Evolutionary conservation across 2,797 vertebrate species (phyloP).

Genomic region (Hypotaenidia okinawae): DNA sequence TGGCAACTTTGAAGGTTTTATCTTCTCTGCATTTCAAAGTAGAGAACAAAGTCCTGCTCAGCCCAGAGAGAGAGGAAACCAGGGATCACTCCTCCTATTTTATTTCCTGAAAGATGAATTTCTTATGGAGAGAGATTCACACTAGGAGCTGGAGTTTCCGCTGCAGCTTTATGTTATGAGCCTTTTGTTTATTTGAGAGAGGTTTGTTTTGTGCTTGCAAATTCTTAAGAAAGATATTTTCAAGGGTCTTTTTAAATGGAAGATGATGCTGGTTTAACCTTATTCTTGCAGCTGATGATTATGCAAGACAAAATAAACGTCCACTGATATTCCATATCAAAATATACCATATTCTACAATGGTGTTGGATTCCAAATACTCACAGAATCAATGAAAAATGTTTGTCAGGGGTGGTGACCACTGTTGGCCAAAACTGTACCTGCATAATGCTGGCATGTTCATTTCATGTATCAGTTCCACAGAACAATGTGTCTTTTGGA

Average conservation of each 20-base stretch:
- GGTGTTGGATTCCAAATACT: not conserved
- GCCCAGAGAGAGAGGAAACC: not conserved
- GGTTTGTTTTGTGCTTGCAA: not conserved
- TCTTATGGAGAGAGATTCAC: not conserved
- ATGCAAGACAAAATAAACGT: not conserved
- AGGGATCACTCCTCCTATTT: not conserved
- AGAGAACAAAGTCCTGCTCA: not conserved
- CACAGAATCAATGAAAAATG: not conserved
- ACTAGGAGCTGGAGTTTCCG: not conserved
- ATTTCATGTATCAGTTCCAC: not conserved
- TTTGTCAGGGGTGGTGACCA: not conserved
- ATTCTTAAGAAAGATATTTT: not conserved
- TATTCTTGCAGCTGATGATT: not conserved
- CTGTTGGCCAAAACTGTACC: not conserved
- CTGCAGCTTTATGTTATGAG: not conserved
- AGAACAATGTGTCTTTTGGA: not conserved
- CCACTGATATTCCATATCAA: not conserved
- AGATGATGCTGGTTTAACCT: not conserved
- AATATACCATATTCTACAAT: not conserved
- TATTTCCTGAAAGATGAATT: not conserved
- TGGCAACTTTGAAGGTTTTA: not conserved
- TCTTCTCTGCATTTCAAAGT: not conserved
- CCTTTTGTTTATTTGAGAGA: conserved; percentile 9
- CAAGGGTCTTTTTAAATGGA: not conserved
- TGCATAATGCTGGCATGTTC: not conserved